These are phyloP conservation scores for Monarcha castaneiventris DNA, from an alignment of 2,113 vertebrate species.

Conservation along the genomic window DNA sequence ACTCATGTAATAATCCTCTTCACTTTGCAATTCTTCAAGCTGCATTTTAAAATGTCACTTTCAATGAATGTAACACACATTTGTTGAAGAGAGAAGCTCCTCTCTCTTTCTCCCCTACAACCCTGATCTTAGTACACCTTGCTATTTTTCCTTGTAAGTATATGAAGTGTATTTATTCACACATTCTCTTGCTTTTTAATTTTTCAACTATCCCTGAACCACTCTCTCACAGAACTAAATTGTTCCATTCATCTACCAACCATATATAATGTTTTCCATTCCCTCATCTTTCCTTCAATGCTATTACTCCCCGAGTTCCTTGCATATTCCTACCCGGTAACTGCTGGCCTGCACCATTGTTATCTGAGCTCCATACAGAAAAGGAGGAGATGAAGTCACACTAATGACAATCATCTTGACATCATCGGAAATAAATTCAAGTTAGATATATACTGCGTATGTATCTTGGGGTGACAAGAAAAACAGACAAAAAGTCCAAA, in stretches of 20 bases:
- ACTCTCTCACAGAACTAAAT: neutral
- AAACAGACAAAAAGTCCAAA: neutral
- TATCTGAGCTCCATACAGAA: neutral
- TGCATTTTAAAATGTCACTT: neutral
- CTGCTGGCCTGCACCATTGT: neutral
- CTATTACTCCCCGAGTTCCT: neutral
- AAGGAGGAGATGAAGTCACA: neutral
- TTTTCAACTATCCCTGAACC: neutral
- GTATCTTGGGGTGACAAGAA: too few species aligned
- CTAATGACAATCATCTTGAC: neutral
- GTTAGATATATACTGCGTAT: neutral
- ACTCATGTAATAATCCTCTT: neutral
- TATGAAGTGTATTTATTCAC: neutral
- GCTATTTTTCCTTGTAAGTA: neutral
- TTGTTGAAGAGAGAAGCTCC: neutral
- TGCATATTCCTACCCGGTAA: neutral
- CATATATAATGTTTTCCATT: neutral
- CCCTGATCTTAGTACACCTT: neutral
- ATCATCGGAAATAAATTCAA: neutral
- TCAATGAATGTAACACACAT: neutral
- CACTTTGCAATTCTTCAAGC: neutral
- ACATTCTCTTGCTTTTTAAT: neutral
- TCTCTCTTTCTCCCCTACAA: neutral
- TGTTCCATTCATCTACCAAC: neutral
- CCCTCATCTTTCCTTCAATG: neutral